These are phyloP conservation scores for Drosophila kikkawai DNA, from an alignment of 1,140 invertebrate genomes.

Conservation along the genomic window DNA sequence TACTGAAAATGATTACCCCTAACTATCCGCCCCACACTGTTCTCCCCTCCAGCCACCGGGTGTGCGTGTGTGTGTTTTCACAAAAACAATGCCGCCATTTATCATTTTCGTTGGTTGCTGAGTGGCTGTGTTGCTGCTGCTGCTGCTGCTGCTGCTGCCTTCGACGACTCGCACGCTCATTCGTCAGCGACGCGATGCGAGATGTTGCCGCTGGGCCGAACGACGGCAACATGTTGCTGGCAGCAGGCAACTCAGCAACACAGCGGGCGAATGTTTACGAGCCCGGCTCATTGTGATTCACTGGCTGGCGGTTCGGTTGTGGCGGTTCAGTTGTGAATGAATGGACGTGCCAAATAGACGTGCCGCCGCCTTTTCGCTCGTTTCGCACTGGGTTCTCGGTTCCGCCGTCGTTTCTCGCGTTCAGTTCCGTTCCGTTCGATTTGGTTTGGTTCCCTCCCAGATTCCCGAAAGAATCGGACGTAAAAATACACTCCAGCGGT, in stretches of 20 bases:
- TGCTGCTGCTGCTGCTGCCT: conserved; percentile 7
- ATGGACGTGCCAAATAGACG: conserved; percentile 84
- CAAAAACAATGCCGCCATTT: conserved; percentile 80
- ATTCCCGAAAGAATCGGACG: conserved; percentile 54
- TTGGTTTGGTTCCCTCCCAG: conserved; percentile 56
- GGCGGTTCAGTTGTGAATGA: conserved; percentile 80
- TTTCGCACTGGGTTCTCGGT: conserved; percentile 63
- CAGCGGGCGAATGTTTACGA: conserved; percentile 74
- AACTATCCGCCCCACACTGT: conserved; percentile 40
- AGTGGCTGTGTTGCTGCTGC: conserved; percentile 52
- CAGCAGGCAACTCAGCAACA: conserved; percentile 39
- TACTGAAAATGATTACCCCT: background rate
- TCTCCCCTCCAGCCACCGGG: conserved; percentile 1
- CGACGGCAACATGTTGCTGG: conserved; percentile 24
- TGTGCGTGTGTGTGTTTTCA: conserved; percentile 28
- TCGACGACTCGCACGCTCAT: conserved; percentile 20
- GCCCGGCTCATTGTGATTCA: conserved; percentile 68
- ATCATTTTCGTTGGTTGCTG: conserved; percentile 63
- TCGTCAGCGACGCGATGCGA: conserved; percentile 15
- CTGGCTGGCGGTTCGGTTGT: conserved; percentile 18
- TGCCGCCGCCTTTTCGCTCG: conserved; percentile 63
- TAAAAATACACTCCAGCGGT: conserved; percentile 56
- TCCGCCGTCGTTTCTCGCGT: conserved; percentile 41
- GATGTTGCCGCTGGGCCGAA: conserved; percentile 10
- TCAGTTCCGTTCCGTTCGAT: conserved; percentile 28